Conservation (phyloP, 2,113 vertebrate genomes). For the Sterrhoptilus dennistouni region DNA sequence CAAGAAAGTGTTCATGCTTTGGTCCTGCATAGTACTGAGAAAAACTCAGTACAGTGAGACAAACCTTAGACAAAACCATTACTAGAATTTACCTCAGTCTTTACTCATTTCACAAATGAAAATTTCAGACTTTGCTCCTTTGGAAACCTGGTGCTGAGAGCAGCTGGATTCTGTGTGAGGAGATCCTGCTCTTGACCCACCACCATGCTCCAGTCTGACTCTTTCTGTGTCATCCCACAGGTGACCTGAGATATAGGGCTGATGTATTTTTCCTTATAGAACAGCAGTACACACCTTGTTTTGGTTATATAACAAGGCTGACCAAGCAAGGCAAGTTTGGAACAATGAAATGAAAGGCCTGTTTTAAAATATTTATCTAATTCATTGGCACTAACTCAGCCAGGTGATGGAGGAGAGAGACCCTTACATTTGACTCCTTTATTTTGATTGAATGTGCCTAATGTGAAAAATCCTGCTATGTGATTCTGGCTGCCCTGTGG, state of each 20-base stretch:
- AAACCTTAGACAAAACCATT: background rate
- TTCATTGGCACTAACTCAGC: background rate
- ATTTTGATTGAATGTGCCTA: background rate
- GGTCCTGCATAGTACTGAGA: background rate
- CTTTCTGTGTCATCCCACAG: background rate
- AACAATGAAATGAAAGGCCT: background rate
- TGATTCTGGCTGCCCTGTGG: background rate
- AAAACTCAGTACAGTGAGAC: background rate
- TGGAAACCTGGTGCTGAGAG: rapidly evolving
- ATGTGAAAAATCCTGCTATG: background rate
- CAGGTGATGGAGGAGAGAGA: background rate
- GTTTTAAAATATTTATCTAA: background rate
- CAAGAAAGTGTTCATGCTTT: background rate
- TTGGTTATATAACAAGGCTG: background rate
- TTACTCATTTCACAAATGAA: background rate
- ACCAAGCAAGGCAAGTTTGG: background rate
- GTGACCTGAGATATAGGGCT: background rate
- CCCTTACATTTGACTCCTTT: background rate
- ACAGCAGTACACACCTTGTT: background rate
- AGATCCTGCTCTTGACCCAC: background rate
- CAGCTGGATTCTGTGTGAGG: background rate
- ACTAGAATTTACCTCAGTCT: background rate
- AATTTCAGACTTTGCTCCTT: background rate
- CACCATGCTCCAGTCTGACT: background rate
- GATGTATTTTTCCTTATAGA: background rate